Conservation (phyloP, 2,797 vertebrate species). For the Acipenser oxyrinchus region DNA sequence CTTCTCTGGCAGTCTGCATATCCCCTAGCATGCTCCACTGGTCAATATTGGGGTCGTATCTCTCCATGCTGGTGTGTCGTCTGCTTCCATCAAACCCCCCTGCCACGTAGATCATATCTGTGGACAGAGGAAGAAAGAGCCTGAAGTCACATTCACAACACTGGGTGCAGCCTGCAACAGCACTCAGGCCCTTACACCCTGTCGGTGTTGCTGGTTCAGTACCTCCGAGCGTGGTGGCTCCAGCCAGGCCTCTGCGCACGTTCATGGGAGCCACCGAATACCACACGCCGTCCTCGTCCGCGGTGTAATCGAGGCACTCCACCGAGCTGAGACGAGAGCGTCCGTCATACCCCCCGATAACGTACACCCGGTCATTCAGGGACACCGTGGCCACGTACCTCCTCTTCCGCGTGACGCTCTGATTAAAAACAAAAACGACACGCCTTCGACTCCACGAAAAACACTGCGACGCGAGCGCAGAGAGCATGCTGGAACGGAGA, state of each 20-base stretch:
- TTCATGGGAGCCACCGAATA: slow-evolving; percentile 98
- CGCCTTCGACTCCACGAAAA: neutral
- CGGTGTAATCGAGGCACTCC: slow-evolving; percentile 91
- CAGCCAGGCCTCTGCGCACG: slow-evolving; percentile 83
- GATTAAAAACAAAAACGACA: slow-evolving; percentile 4
- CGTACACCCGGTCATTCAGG: slow-evolving; percentile 88
- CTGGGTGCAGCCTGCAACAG: neutral
- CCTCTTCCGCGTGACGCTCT: slow-evolving; percentile 93
- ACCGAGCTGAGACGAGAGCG: slow-evolving; percentile 93
- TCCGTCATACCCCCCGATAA: slow-evolving; percentile 92
- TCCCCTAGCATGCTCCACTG: slow-evolving; percentile 99
- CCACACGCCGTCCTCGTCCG: slow-evolving; percentile 95
- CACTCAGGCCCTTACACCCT: neutral
- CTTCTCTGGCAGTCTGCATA: slow-evolving; percentile 96
- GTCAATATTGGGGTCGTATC: slow-evolving; percentile 96
- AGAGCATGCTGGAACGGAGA: slow-evolving; percentile 9
- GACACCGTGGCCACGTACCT: slow-evolving; percentile 93
- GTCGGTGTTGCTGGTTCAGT: neutral
- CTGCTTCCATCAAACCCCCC: slow-evolving; percentile 94
- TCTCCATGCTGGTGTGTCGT: slow-evolving; percentile 95
- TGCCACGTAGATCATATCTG: slow-evolving; percentile 98
- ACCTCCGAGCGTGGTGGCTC: slow-evolving; percentile 94
- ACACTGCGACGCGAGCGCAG: neutral
- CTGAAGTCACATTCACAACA: neutral
- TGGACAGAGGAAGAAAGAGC: neutral